Base-by-base conservation (phyloP, 1,140 invertebrate genomes). In the Drosophila pseudoobscura region DNA sequence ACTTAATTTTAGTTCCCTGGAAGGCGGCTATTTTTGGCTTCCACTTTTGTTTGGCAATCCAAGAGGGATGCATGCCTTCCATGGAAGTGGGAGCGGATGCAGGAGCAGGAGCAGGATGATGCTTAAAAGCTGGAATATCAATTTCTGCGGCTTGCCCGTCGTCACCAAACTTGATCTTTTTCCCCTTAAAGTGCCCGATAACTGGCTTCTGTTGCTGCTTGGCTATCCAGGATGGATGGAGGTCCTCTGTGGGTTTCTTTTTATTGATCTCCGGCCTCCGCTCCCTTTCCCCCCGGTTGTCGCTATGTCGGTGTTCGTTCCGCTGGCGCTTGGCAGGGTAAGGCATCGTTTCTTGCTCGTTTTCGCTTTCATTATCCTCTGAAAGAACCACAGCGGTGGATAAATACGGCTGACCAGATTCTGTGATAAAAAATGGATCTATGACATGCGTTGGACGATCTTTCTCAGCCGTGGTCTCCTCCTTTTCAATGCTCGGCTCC, bases 371-470 rank as follows among this genome's bases (percentile, higher is more conserved):
- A 17, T 57, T 62, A 44, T 83, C 66, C 1, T 53, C 78, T 0
- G 75, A 69, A 22, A 47, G 24, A 15, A 75, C 78, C n/a, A 93
- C 92, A 43, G 92, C 93, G 13, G 93, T 85, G 11, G 93, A 93
- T 77, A 94, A 87, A 70, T 94, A 94, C 60, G 92, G 93, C 52
- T 93, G 92, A 1, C 93, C 93, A 15, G 92, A 92, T 44, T 92
- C 90, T 13, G 93, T 94, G 9, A 93, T 92, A 64, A 94, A 94
- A 66, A 94, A 94, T 44, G 93, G 93, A 92, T 94, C 94, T 6
- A 93, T 83, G 2, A 91, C 85, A 49, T 87, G 75, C 5, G 84
- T 92, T 8, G 74, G 77, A 31, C 64, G 53, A 29, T 88, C 58
- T 26, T 57, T 72, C 0, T 50, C 45, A 11, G 22, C 24, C 9